A percentile compares a stretch with the other conserved stretches of the same genome.
Conservation (phyloP, 1,140 invertebrate species). For the Orchesella cincta region DNA sequence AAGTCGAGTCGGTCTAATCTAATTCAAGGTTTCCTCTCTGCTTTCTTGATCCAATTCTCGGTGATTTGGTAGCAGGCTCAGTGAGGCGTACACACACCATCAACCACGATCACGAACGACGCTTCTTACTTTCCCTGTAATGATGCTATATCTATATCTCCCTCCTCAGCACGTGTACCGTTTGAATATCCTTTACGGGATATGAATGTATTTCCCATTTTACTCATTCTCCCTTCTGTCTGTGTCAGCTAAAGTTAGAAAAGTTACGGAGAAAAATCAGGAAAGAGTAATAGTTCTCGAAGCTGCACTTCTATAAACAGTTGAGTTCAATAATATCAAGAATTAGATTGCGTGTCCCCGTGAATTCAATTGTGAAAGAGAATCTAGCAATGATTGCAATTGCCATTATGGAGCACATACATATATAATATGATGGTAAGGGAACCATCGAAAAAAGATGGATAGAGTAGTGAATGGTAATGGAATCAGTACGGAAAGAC, state of each 20-base stretch:
- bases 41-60: slow-evolving; percentile 20
- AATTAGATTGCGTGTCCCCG: slow-evolving; percentile 25
- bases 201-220: background rate
- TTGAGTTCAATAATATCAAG: slow-evolving; percentile 26
- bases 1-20: slow-evolving; percentile 10
- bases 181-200: background rate
- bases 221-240: background rate
- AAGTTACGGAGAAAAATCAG: slow-evolving; percentile 16
- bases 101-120: slow-evolving; percentile 13
- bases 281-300: too few relatives aligned
- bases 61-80: slow-evolving; percentile 3
- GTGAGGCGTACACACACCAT: slow-evolving; percentile 16
- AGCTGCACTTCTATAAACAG: too few relatives aligned
- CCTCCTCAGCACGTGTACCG: background rate
- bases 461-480: slow-evolving; percentile 18
- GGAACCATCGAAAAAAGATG: background rate
- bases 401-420: background rate
- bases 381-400: slow-evolving; percentile 25
- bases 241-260: slow-evolving; percentile 18
- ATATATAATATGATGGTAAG: background rate
- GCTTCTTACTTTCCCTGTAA: slow-evolving; percentile 2
- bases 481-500: slow-evolving; percentile 22
- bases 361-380: slow-evolving; percentile 25
- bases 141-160: background rate
- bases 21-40: slow-evolving; percentile 12